Evolutionary conservation across 2,888 invertebrate genomes (phyloP).

Genomic region (Plagiodera versicolora): DNA sequence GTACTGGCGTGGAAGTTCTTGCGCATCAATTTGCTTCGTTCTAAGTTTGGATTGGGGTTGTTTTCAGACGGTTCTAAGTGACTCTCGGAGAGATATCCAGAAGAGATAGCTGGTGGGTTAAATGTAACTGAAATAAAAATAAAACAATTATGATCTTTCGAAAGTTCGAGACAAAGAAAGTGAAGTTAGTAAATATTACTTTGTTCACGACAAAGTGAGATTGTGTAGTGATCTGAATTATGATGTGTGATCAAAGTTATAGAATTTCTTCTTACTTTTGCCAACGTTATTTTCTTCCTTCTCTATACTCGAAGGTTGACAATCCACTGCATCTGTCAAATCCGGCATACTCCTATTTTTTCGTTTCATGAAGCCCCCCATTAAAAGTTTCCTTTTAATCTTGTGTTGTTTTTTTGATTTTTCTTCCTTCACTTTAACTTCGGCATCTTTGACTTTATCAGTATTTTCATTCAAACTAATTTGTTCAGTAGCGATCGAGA

Average conservation of each 20-base stretch:
- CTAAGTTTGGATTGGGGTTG: conserved; percentile 78
- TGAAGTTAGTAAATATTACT: no score
- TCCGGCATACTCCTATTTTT: conserved; percentile 93
- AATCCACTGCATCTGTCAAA: conserved; percentile 70
- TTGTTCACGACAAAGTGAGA: no score
- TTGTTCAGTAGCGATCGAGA: conserved; percentile 64
- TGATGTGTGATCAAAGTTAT: no score
- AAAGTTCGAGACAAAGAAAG: no score
- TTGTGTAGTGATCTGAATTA: no score
- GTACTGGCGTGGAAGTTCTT: conserved; percentile 87
- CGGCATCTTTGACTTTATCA: conserved; percentile 61
- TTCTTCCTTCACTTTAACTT: conserved; percentile 66
- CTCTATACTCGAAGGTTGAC: conserved; percentile 56
- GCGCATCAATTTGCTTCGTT: conserved; percentile 84
- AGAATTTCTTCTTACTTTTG: conserved; percentile 53
- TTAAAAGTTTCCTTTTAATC: conserved; percentile 80
- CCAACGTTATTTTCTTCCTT: conserved; percentile 80
- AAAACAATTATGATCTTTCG: no score
- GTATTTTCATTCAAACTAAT: conserved; percentile 44
- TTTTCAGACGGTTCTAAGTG: conserved; percentile 74
- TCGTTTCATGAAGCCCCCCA: conserved; percentile 85
- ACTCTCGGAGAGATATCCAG: conserved; percentile 85
- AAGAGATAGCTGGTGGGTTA: conserved; percentile 60
- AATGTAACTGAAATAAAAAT: conserved; percentile 34
- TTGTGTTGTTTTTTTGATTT: conserved; percentile 90